Evolutionary conservation across 2,797 vertebrate genomes (phyloP).

Genomic region (Myotis myotis): DNA sequence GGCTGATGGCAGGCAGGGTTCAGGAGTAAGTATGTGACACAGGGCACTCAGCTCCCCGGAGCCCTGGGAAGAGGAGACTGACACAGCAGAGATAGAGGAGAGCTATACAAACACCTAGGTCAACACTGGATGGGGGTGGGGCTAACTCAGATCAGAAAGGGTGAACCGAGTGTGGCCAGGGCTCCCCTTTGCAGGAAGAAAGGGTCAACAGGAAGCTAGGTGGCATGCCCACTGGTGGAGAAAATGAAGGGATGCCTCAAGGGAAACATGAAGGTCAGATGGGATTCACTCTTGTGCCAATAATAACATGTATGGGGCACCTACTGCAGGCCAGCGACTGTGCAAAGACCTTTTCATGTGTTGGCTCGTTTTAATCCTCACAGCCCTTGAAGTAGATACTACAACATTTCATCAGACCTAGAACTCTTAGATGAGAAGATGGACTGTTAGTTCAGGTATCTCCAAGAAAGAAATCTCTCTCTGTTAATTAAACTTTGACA

Average conservation of each 20-base stretch:
- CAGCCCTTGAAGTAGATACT: background rate
- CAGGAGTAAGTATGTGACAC: too few relatives aligned
- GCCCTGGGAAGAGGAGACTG: background rate
- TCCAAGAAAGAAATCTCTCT: background rate
- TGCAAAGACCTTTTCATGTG: background rate
- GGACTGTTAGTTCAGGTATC: background rate
- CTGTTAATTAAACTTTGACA: background rate
- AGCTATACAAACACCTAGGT: background rate
- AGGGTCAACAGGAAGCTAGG: background rate
- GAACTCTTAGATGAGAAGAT: background rate
- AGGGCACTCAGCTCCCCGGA: background rate
- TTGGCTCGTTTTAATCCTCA: background rate
- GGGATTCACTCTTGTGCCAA: background rate
- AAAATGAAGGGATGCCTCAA: background rate
- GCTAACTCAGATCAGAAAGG: background rate
- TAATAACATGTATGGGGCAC: background rate
- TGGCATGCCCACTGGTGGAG: rapidly evolving
- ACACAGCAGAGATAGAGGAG: background rate
- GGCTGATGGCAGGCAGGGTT: background rate
- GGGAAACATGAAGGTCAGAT: background rate
- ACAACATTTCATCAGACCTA: background rate
- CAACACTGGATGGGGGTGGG: background rate
- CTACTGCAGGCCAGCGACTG: background rate
- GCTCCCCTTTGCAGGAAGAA: background rate
- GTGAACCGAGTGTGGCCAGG: too few relatives aligned